Conservation (phyloP, 2,113 vertebrate species). For the Sula dactylatra region DNA sequence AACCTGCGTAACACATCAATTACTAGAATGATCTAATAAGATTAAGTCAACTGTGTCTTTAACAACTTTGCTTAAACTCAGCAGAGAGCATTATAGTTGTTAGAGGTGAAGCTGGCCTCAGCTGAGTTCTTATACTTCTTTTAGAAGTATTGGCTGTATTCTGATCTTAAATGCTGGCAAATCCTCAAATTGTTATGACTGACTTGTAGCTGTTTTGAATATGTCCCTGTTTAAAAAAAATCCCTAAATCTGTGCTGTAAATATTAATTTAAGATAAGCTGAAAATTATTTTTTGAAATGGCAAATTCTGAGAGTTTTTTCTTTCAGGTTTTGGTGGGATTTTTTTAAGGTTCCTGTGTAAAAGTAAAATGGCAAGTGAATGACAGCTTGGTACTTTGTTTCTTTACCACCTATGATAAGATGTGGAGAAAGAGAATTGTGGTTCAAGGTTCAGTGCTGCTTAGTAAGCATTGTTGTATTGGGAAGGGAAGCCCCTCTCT, state of each 20-base stretch:
- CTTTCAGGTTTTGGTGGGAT: fast-evolving
- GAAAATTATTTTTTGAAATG: background rate
- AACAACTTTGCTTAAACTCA: background rate
- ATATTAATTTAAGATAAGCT: background rate
- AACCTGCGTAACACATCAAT: background rate
- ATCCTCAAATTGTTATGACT: background rate
- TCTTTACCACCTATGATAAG: background rate
- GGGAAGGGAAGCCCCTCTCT: background rate
- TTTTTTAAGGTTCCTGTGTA: background rate
- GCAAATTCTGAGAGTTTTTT: background rate
- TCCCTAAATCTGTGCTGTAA: background rate
- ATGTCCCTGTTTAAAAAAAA: background rate
- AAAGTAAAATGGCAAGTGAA: background rate
- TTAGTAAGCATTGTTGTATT: background rate
- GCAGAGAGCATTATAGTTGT: background rate
- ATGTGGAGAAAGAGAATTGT: background rate
- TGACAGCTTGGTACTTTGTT: background rate
- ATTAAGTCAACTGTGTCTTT: background rate
- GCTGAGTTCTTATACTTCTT: background rate
- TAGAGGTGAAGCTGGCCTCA: background rate
- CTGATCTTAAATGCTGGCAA: background rate
- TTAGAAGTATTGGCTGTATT: background rate
- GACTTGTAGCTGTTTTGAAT: background rate
- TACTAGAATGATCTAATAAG: background rate
- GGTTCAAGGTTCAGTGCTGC: background rate